A percentile compares a stretch with the other conserved stretches of the same genome.
Evolutionary conservation across 2,113 vertebrate genomes (phyloP).

Genomic region (Osmerus eperlanus): DNA sequence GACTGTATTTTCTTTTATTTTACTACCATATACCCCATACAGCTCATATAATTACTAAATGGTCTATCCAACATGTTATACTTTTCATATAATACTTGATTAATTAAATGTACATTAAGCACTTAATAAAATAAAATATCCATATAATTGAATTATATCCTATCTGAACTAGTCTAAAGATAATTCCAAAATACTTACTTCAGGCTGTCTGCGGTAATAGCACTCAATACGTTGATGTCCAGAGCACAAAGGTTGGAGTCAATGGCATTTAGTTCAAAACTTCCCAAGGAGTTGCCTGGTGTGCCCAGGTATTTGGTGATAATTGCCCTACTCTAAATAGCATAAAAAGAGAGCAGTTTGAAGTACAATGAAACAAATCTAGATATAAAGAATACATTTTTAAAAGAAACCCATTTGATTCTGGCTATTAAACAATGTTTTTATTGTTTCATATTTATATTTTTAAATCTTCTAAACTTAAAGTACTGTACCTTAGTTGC

Average conservation of each 20-base stretch:
- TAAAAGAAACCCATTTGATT: neutral
- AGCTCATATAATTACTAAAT: too few species aligned
- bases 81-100: too few species aligned
- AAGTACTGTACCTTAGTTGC: constrained; percentile 40
- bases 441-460: neutral
- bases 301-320: constrained; percentile 61
- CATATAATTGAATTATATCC: too few species aligned
- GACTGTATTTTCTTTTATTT: too few species aligned
- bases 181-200: constrained; percentile 53
- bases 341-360: neutral
- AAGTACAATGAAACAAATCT: constrained; percentile 7
- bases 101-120: too few species aligned
- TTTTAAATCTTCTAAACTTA: neutral
- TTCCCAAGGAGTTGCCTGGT: constrained; percentile 54
- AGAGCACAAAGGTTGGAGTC: constrained; percentile 68
- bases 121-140: too few species aligned
- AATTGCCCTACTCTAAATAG: constrained; percentile 59
- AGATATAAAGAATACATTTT: neutral
- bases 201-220: constrained; percentile 41
- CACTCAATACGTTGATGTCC: constrained; percentile 24
- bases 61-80: too few species aligned
- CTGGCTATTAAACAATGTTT: too few species aligned
- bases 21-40: too few species aligned
- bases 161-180: too few species aligned
- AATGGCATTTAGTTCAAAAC: constrained; percentile 55